A percentile compares a stretch with the other conserved stretches of the same genome.
Conservation (phyloP, 1,140 invertebrate species). For the Ceratosolen solmsi region DNA sequence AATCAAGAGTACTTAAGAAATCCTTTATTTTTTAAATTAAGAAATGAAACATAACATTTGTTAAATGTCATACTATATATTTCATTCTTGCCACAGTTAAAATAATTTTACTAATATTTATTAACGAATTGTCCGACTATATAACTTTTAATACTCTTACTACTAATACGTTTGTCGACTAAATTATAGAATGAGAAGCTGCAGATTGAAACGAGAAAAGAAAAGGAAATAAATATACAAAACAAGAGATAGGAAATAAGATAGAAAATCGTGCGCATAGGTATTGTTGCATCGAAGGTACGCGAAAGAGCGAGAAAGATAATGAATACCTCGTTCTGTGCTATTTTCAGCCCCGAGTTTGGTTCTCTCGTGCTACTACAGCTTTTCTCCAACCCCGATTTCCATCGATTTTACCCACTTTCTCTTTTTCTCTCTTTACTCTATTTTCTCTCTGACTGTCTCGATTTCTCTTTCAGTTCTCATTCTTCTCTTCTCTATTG, state of each 20-base stretch:
- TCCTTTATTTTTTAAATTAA: neutral
- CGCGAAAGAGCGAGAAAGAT: neutral
- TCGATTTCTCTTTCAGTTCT: constrained; percentile 30
- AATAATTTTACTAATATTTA: too few species aligned
- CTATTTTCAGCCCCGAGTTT: constrained; percentile 45
- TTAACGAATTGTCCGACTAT: too few species aligned
- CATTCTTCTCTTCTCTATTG: constrained; percentile 36
- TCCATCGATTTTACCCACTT: constrained; percentile 56
- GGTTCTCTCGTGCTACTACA: constrained; percentile 27
- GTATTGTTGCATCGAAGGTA: neutral
- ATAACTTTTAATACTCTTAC: too few species aligned
- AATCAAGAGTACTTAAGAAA: neutral
- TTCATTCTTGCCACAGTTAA: too few species aligned
- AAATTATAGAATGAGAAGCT: neutral
- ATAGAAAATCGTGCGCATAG: neutral
- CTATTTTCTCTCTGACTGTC: constrained; percentile 28
- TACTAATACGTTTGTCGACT: too few species aligned
- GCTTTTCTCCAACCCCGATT: constrained; percentile 57
- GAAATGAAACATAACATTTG: neutral
- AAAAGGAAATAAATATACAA: neutral
- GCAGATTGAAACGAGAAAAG: neutral
- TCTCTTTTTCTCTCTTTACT: constrained; percentile 20
- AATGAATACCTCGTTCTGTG: neutral
- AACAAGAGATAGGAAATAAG: neutral
- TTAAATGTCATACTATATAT: neutral